phyloP scores from a whole-genome alignment of 2,888 invertebrate genomes.

The Eupithecia pulchellata region DNA sequence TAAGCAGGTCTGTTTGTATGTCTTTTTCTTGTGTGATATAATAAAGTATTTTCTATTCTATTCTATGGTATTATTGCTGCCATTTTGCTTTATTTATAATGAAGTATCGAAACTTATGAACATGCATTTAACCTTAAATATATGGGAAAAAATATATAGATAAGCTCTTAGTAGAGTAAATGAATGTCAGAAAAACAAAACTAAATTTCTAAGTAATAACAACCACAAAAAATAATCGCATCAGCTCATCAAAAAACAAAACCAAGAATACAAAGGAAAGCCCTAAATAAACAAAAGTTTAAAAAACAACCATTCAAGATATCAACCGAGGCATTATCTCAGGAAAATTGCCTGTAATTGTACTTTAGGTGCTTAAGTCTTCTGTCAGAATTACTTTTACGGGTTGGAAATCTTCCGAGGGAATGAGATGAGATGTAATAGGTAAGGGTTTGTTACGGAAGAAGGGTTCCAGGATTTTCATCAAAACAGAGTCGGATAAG shows the following conservation, averaged over 20 bases:
- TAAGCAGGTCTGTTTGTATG: too few relatives aligned
- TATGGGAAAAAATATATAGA: neutral
- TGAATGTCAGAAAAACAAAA: neutral
- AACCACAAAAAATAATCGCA: constrained; percentile 6
- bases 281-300: constrained; percentile 14
- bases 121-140: neutral
- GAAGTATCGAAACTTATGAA: neutral
- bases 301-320: constrained; percentile 33
- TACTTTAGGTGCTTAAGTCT: constrained; percentile 29
- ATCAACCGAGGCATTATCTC: constrained; percentile 24
- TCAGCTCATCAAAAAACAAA: constrained; percentile 2
- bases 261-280: constrained; percentile 6
- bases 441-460: constrained; percentile 12
- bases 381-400: constrained; percentile 36
- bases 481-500: too few relatives aligned
- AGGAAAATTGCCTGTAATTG: constrained; percentile 29
- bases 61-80: too few relatives aligned
- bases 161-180: neutral
- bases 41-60: too few relatives aligned
- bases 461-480: constrained; percentile 10
- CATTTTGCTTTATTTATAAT: too few relatives aligned
- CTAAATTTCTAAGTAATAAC: neutral
- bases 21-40: too few relatives aligned
- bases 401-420: constrained; percentile 24
- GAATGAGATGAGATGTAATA: constrained; percentile 32